Conservation (phyloP, 2,113 vertebrate species). For the Apteryx mantelli region DNA sequence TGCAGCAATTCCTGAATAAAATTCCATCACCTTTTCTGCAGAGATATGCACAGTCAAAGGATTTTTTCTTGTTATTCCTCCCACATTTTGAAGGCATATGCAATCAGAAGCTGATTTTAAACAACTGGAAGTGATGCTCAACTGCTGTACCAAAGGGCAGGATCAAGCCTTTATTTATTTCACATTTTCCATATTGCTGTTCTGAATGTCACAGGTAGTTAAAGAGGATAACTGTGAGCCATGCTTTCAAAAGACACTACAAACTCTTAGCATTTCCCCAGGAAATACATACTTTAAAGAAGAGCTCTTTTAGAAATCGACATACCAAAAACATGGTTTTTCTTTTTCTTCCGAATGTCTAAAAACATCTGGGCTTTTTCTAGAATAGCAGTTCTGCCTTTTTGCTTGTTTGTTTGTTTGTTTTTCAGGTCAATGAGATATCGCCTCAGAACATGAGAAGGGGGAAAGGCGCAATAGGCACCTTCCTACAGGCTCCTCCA, state of each 20-base stretch:
- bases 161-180: slow-evolving; percentile 19
- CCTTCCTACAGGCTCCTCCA: not conserved
- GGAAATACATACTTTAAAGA: not conserved
- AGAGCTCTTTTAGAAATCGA: not conserved
- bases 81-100: fast-evolving
- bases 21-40: not conserved
- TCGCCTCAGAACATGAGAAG: not conserved
- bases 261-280: not conserved
- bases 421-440: not conserved
- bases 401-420: not conserved
- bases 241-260: not conserved
- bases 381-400: not conserved
- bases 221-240: not conserved
- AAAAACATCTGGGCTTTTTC: not conserved
- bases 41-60: not conserved
- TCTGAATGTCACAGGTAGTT: not conserved
- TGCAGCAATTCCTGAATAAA: not conserved
- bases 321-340: not conserved
- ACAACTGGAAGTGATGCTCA: not conserved
- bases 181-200: not conserved
- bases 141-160: not conserved
- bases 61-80: not conserved
- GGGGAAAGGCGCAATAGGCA: not conserved
- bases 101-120: not conserved
- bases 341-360: not conserved